phyloP scores from a whole-genome alignment of 2,113 vertebrate genomes.

The Balaenoptera acutorostrata region DNA sequence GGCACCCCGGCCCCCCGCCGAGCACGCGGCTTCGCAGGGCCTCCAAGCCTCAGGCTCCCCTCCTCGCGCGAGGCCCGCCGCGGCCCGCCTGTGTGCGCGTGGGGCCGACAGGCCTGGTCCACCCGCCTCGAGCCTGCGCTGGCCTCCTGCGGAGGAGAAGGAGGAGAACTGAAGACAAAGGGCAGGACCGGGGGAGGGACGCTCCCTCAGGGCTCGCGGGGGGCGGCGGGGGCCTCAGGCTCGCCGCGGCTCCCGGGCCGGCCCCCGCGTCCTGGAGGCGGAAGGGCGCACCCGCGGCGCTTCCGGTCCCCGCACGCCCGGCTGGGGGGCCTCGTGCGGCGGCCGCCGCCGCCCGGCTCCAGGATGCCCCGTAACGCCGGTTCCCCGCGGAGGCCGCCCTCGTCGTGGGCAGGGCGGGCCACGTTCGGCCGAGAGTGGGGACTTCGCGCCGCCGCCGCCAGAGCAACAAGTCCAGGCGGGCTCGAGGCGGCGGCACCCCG shows the following conservation, averaged over 20 bases:
- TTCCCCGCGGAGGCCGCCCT: neutral
- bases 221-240: neutral
- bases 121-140: neutral
- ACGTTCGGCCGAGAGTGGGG: accelerated
- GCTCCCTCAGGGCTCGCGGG: neutral
- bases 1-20: too few species aligned
- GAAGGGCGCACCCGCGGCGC: neutral
- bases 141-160: accelerated
- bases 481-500: neutral
- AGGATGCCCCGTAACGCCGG: neutral
- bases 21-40: neutral
- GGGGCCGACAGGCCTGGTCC: neutral
- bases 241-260: neutral
- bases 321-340: neutral
- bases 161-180: neutral
- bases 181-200: accelerated
- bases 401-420: neutral
- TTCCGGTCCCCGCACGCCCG: neutral
- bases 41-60: neutral
- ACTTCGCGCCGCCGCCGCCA: neutral
- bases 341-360: neutral
- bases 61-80: neutral
- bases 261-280: neutral
- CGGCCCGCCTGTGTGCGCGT: neutral
- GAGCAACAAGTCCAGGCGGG: neutral